Conservation (phyloP, 2,113 vertebrate genomes). For the Gambusia holbrooki region DNA sequence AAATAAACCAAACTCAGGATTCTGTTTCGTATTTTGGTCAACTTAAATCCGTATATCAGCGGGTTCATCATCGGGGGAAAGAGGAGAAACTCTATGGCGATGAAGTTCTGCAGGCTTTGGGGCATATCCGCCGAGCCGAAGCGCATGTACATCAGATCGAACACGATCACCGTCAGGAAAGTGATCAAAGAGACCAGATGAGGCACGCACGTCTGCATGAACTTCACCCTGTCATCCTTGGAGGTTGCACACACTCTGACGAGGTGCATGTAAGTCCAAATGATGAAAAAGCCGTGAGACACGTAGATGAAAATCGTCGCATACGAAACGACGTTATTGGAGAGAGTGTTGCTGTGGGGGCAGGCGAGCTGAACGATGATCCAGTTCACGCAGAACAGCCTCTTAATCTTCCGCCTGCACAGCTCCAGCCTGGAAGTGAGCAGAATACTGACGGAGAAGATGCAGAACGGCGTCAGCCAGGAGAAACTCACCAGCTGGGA, state of each 20-base stretch:
- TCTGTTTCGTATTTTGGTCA: slow-evolving; percentile 52
- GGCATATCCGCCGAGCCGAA: slow-evolving; percentile 28
- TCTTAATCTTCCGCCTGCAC: slow-evolving; percentile 26
- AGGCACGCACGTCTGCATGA: slow-evolving; percentile 63
- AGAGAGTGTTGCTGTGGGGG: neutral
- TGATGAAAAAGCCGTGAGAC: slow-evolving; percentile 34
- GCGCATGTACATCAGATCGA: slow-evolving; percentile 60
- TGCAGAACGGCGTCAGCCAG: slow-evolving; percentile 28
- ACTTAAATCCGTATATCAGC: slow-evolving; percentile 51
- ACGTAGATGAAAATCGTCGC: slow-evolving; percentile 23
- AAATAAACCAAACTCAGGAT: neutral
- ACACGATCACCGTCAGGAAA: slow-evolving; percentile 11
- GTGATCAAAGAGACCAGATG: slow-evolving; percentile 46
- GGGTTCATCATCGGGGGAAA: slow-evolving; percentile 57
- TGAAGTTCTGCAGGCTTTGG: slow-evolving; percentile 53
- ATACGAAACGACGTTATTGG: slow-evolving; percentile 20
- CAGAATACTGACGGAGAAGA: accelerated
- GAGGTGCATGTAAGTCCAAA: slow-evolving; percentile 57
- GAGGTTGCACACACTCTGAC: slow-evolving; percentile 23
- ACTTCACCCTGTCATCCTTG: slow-evolving; percentile 38
- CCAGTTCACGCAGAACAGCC: slow-evolving; percentile 53
- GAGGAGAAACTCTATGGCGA: slow-evolving; percentile 44
- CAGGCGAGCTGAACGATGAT: slow-evolving; percentile 48
- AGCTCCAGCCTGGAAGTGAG: slow-evolving; percentile 22
- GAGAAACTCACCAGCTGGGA: slow-evolving; percentile 36